Evolutionary conservation across 2,888 invertebrate species (phyloP), one percentile per base, ranked within the genome.

Genomic region (Argynnis bischoffii): DNA sequence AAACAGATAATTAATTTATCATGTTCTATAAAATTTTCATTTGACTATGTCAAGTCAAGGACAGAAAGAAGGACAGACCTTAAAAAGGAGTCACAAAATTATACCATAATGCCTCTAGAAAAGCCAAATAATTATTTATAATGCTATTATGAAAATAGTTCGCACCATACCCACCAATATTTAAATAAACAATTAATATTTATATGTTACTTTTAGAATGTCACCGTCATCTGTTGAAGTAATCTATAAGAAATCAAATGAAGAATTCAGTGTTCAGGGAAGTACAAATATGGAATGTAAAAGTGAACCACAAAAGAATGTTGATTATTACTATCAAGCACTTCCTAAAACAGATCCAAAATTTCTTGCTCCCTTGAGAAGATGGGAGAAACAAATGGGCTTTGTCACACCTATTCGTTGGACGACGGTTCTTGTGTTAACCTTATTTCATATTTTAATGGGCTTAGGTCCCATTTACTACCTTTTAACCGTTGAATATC

Each of bases 381-480:
- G 76, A 64, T 88, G 84, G 87, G 92, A 91, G 74, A 90, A 84
- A 72, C 72, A 70, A 5, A 75, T 88, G 69, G 91, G 94, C 4
- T 94, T 95, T 69, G 78, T 93, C 54, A 94, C 95, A 2, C 94
- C 95, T 0, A 86, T 95, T n/a, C 94, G 94, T 75, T 96, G 95
- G 95, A 84, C 83, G 56, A 95, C 95, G 77, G 87, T 94, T 16
- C 87, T 95, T 69, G 83, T 86, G 35, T 94, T 96, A 55, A 81
- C 84, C 2, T 11, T 90, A 13, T 84, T 94, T 47, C 95, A 95
- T 74, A 15, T 94, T 0, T 90, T 0, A 87, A 89, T 2, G 0
- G 93, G 0, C n/a, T 75, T 89, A 67, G 85, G 86, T 67, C 77
- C 93, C 6, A 0, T 85, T 6, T 77, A 80, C n/a, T 86, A 72